Base-by-base conservation (phyloP, 2,888 invertebrate species). In the Saturnia japonica region DNA sequence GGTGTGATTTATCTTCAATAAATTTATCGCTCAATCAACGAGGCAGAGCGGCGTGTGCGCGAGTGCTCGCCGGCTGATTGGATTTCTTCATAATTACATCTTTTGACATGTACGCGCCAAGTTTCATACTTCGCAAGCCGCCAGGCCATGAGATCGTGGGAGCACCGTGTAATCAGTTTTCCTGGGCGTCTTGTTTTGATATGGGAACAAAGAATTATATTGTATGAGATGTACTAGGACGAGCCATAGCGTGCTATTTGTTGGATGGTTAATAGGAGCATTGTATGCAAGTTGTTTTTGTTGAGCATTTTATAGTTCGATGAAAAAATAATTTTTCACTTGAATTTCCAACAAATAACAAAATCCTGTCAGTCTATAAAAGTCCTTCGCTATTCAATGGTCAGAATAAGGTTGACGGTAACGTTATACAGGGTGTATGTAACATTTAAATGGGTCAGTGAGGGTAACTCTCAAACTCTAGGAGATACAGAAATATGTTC, bases 41-140 rank as follows among this genome's bases (percentile, higher is more conserved):
- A 89, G 88, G n/a, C n/a, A n/a, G n/a, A n/a, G 83, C 76, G 80
- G 82, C 81, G 80, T 84, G 88, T 87, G 86, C 88, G 85, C 86
- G 87, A 85, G 82, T 85, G 85, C 87, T 85, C 85, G 83, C 80
- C 83, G 85, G 88, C 87, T 94, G 93, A 94, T 94, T 94, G 93
- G 91, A 91, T 94, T 93, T 91, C 91, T 91, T 93, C 91, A 91
- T 93, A 94, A 94, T 94, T 94, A 94, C 92, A 91, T 93, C 91
- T 93, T 94, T 93, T 93, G 93, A 94, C 93, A 91, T 88, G 92
- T 91, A 90, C 88, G 90, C 89, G 92, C 90, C 89, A 93, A 91
- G 93, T 91, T 93, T 93, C 90, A 91, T 91, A 89, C 91, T 87
- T 86, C 85, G 82, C 87, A 82, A 85, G 87, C 88, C 86, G 91